A percentile compares a stretch with the other conserved stretches of the same genome.
Evolutionary conservation across 2,113 vertebrate genomes (phyloP).

Genomic region (Ochotona curzoniae): DNA sequence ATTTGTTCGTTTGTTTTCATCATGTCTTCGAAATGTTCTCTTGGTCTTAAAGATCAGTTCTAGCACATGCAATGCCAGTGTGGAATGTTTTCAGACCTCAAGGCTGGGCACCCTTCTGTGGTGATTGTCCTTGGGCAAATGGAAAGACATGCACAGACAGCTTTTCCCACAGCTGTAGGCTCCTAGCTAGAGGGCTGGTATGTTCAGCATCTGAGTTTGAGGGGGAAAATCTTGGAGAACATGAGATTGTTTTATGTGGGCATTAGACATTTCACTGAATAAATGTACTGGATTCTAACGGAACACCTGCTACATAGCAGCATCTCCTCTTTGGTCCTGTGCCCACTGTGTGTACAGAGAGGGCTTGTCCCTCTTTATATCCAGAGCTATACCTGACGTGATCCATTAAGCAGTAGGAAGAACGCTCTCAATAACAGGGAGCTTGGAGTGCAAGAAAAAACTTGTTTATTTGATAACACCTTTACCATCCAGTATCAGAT

Average conservation of each 20-base stretch:
- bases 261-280: background rate
- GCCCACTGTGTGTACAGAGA: background rate
- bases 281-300: background rate
- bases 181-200: background rate
- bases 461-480: background rate
- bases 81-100: background rate
- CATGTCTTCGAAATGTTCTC: background rate
- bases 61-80: background rate
- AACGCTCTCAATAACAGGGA: background rate
- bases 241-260: background rate
- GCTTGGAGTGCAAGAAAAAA: background rate
- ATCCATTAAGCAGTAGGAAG: background rate
- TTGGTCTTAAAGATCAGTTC: background rate
- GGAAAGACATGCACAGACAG: background rate
- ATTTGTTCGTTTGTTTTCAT: too few species aligned
- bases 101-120: background rate
- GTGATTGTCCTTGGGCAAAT: background rate
- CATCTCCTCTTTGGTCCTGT: background rate
- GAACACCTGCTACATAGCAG: background rate
- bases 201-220: background rate
- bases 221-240: background rate
- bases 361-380: background rate
- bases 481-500: background rate
- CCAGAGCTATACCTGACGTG: slow-evolving; percentile 9
- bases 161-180: background rate